Evolutionary conservation across 1,140 invertebrate genomes (phyloP), one percentile per base, ranked within the genome.

Genomic region (Euwallacea similis): DNA sequence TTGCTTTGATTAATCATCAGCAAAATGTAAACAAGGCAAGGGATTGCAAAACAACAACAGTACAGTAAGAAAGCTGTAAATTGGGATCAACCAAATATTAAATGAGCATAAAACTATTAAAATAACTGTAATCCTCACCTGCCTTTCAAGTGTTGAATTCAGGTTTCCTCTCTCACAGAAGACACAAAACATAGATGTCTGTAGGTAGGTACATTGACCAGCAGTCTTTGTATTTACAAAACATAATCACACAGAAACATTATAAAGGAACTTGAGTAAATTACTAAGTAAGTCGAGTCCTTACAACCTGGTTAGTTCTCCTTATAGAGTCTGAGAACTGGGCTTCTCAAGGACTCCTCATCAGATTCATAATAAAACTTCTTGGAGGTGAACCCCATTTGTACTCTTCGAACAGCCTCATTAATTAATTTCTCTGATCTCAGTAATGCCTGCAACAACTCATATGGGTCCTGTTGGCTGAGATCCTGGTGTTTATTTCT

Each of bases 381-480:
- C 73, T 84, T 82, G 42, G 75, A 76, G 60, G 74, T 74, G 65
- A 86, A 78, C 60, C 85, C 85, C 47, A 84, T 79, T 75, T 88
- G 87, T 10, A 91, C 79, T 76, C 89, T 84, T 66, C 88, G 84
- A 2, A 90, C 89, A 6, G 90, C 89, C 79, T 90, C 89, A 75
- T 88, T 90, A 46, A 91, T 90, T n/a, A 90, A 82, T 68, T 86
- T 87, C 53, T 89, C 88, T 69, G 88, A 86, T 47, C 86, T 82
- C 13, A 91, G 78, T 15, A 90, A 76, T 66, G 85, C 87, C 74
- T 90, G 88, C 21, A 90, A 81, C 60, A 89, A 79, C 79, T 89
- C 87, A 78, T 90, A 90, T 0, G 89, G 88, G 77, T 90, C 87
- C 44, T 89, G 85, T 56, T 82, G 78, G 43, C 61, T 44, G 73